phyloP scores from a whole-genome alignment of 2,888 invertebrate species.

The Horisme vitalbata region DNA sequence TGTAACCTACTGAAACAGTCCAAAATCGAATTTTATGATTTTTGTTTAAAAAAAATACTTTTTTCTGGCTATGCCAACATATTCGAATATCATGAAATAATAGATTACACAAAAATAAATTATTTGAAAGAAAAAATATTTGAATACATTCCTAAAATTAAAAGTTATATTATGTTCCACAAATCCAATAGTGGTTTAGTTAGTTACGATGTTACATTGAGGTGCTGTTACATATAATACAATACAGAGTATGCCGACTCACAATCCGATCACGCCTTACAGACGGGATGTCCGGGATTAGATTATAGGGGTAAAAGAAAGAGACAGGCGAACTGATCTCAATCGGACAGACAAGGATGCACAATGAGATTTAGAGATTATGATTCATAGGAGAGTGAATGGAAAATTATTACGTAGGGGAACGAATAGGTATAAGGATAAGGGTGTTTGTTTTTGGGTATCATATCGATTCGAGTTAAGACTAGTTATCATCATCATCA shows the following conservation, averaged over 20 bases:
- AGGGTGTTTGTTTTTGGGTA: slow-evolving; percentile 33
- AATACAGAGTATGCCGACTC: slow-evolving; percentile 40
- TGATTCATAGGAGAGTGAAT: slow-evolving; percentile 66
- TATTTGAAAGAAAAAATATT: too few species aligned
- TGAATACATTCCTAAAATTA: too few species aligned
- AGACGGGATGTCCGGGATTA: slow-evolving; percentile 81
- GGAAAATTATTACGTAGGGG: slow-evolving; percentile 78
- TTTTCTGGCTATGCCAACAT: too few species aligned
- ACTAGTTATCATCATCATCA: too few species aligned
- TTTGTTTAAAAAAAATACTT: too few species aligned
- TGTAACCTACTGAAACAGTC: too few species aligned
- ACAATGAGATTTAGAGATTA: slow-evolving; percentile 79
- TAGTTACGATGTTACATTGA: background rate
- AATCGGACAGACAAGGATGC: slow-evolving; percentile 58
- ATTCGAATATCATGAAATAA: too few species aligned
- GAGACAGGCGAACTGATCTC: slow-evolving; percentile 53
- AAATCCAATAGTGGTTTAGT: background rate
- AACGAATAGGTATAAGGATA: slow-evolving; percentile 61
- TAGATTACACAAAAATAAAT: too few species aligned
- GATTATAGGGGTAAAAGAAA: slow-evolving; percentile 80
- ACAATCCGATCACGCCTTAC: slow-evolving; percentile 60
- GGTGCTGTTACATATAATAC: slow-evolving; percentile 6
- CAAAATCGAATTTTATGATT: too few species aligned
- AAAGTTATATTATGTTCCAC: background rate
- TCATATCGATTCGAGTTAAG: slow-evolving; percentile 1